Conservation (phyloP, 2,797 vertebrate genomes). For the Carduelis carduelis region DNA sequence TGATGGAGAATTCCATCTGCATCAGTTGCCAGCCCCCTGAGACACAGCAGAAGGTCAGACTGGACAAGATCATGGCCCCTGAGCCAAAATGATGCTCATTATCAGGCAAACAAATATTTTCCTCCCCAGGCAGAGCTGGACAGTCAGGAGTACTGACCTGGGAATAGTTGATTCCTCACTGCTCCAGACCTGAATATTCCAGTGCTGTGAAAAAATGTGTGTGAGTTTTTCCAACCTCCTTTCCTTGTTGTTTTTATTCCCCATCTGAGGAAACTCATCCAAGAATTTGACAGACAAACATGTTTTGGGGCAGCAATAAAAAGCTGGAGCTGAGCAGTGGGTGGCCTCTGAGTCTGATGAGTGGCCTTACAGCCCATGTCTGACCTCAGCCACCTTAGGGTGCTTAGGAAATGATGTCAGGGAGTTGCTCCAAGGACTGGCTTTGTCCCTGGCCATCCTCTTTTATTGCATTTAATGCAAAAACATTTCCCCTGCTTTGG, state of each 20-base stretch:
- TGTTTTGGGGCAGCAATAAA: background rate
- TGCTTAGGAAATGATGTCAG: background rate
- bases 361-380: background rate
- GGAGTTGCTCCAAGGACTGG: background rate
- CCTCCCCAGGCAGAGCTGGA: background rate
- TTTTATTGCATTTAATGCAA: background rate
- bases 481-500: background rate
- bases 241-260: background rate
- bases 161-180: background rate
- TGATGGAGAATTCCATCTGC: background rate
- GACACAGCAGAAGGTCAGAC: background rate
- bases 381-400: background rate
- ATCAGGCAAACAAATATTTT: background rate
- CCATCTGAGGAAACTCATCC: background rate
- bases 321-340: background rate
- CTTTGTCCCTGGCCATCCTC: background rate
- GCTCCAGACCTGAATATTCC: background rate
- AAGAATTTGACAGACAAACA: background rate
- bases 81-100: background rate
- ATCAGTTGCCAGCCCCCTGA: background rate
- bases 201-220: background rate
- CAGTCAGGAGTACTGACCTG: background rate
- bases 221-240: background rate
- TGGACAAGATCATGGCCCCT: background rate
- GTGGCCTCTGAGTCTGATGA: background rate